These are phyloP conservation scores for Epinephelus fuscoguttatus DNA, from an alignment of 2,113 vertebrate species.

Conservation along the genomic window DNA sequence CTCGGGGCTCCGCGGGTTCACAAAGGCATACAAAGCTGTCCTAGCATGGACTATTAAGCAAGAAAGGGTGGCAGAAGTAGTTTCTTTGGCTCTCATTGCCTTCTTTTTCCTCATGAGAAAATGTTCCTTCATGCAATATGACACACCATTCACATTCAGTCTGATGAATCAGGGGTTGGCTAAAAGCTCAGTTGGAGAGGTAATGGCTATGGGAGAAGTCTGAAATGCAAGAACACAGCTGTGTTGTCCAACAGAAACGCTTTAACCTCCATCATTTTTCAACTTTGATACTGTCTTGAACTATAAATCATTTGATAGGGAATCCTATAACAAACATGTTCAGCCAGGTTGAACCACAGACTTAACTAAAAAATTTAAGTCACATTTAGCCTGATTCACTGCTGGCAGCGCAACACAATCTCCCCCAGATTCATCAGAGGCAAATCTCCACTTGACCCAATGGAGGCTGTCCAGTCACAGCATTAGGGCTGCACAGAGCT, in stretches of 20 bases:
- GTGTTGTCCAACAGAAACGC: not conserved
- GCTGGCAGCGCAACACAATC: constrained; percentile 62
- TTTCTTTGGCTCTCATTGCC: constrained; percentile 23
- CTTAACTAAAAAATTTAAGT: constrained; percentile 60
- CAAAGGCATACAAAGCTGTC: constrained; percentile 49
- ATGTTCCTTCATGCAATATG: constrained; percentile 25
- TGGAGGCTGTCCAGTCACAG: constrained; percentile 76
- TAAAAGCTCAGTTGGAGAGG: constrained; percentile 6
- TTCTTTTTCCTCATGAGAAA: constrained; percentile 19
- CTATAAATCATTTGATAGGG: not conserved
- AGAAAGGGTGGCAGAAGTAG: constrained; percentile 42
- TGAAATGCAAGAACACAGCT: constrained; percentile 2
- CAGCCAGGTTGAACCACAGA: constrained; percentile 29
- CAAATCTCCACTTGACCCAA: constrained; percentile 82
- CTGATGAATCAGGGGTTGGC: constrained; percentile 29
- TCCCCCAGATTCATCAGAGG: constrained; percentile 73
- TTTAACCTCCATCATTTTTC: not conserved
- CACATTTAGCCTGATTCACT: constrained; percentile 57
- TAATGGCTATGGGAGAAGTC: not conserved
- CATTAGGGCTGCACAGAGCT: constrained; percentile 68
- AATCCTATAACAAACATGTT: constrained; percentile 5
- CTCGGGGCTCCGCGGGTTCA: constrained; percentile 54
- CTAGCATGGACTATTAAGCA: constrained; percentile 42
- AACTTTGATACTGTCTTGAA: constrained; percentile 13
- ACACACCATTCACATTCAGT: constrained; percentile 21